These are phyloP conservation scores for Calliopum simillimum DNA, from an alignment of 2,888 invertebrate genomes.

Conservation along the genomic window DNA sequence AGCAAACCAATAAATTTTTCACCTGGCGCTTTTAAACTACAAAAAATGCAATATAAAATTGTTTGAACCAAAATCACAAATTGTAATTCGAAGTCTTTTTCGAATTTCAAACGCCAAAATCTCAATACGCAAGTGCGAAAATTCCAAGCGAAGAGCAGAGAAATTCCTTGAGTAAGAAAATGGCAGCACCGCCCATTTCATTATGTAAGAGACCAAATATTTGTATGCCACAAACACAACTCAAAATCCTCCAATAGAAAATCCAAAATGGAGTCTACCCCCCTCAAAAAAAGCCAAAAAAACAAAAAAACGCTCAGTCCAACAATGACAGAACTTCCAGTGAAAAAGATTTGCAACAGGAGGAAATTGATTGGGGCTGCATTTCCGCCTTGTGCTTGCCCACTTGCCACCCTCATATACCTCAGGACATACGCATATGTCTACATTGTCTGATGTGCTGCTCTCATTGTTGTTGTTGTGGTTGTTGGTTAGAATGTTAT, in stretches of 20 bases:
- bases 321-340: conserved; percentile 8
- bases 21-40: too few relatives aligned
- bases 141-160: conserved; percentile 27
- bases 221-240: conserved; percentile 24
- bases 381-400: conserved; percentile 5
- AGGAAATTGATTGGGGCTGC: conserved; percentile 53
- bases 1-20: too few relatives aligned
- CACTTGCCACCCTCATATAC: background rate
- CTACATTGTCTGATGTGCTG: conserved; percentile 51
- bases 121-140: conserved; percentile 37
- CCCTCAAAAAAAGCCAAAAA: conserved; percentile 36
- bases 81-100: conserved; percentile 12
- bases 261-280: conserved; percentile 62
- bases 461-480: background rate
- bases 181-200: conserved; percentile 43
- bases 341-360: conserved; percentile 23
- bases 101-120: conserved; percentile 40
- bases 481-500: conserved; percentile 31
- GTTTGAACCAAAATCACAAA: too few relatives aligned
- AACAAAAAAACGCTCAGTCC: background rate
- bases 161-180: conserved; percentile 31
- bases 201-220: conserved; percentile 14
- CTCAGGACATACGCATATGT: conserved; percentile 60
- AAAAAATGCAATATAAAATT: too few relatives aligned
- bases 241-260: conserved; percentile 60